Evolutionary conservation across 92 coral and sea anemone species (phyloP).

Genomic region (Galaxea fascicularis): DNA sequence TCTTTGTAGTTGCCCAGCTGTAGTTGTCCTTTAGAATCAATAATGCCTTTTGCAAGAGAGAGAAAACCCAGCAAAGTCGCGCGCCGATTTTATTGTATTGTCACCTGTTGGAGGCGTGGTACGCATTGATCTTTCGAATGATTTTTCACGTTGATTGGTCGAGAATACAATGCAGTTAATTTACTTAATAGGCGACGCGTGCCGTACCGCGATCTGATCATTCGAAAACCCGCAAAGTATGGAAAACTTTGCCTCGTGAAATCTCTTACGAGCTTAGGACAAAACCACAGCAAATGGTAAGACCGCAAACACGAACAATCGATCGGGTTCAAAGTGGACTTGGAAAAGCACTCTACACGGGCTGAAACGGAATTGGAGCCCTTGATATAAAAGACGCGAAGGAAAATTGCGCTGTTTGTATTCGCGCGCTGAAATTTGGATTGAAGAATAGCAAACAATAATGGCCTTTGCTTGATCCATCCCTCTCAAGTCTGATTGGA

Average conservation of each 20-base stretch:
- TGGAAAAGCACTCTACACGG: background rate
- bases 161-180: slow-evolving; percentile 66
- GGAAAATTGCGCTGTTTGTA: background rate
- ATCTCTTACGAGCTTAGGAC: background rate
- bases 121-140: slow-evolving; percentile 65
- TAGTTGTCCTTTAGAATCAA: slow-evolving; percentile 69
- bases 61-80: slow-evolving; percentile 61
- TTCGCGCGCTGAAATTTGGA: background rate
- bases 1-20: slow-evolving; percentile 82
- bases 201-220: slow-evolving; percentile 68
- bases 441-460: background rate
- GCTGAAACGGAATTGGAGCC: slow-evolving; percentile 17
- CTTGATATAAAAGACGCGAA: background rate
- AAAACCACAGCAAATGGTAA: slow-evolving; percentile 7
- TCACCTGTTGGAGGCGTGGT: slow-evolving; percentile 91
- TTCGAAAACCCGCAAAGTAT: slow-evolving; percentile 19
- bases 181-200: slow-evolving; percentile 85
- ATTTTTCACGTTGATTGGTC: slow-evolving; percentile 70
- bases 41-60: slow-evolving; percentile 75
- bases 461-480: background rate
- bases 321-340: background rate
- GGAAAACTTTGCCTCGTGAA: background rate
- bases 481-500: too few relatives aligned
- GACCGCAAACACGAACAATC: background rate
- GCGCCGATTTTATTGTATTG: slow-evolving; percentile 68